These are phyloP conservation scores for Mormyrus hasselquistii DNA, from an alignment of 2,797 vertebrate species.

Conservation along the genomic window DNA sequence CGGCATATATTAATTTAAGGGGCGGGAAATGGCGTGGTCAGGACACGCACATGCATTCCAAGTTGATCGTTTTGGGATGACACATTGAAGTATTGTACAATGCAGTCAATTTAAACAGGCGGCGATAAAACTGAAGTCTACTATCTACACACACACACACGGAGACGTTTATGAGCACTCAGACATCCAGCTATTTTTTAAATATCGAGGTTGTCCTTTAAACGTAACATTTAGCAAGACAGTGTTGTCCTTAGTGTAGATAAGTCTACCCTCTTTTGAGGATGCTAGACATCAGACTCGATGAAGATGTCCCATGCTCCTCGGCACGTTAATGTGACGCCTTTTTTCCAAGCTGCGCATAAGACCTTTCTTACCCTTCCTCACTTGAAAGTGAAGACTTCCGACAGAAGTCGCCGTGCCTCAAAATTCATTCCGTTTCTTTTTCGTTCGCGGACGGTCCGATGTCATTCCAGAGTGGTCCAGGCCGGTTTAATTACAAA, in stretches of 20 bases:
- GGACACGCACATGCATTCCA: background rate
- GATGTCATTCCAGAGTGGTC: background rate
- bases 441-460: background rate
- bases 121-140: background rate
- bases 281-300: background rate
- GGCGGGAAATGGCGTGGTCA: background rate
- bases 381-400: background rate
- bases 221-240: background rate
- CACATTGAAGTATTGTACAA: background rate
- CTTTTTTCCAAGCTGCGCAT: background rate
- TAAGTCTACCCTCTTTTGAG: background rate
- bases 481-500: background rate
- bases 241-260: background rate
- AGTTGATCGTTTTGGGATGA: background rate
- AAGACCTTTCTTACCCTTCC: background rate
- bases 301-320: background rate
- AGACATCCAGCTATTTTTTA: background rate
- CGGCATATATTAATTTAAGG: background rate
- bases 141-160: background rate
- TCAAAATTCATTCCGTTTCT: background rate
- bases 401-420: background rate
- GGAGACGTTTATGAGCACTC: background rate
- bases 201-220: background rate
- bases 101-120: background rate
- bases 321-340: background rate